Base-by-base conservation (phyloP, 2,797 vertebrate genomes). In the Hydrocynus forskahlii region DNA sequence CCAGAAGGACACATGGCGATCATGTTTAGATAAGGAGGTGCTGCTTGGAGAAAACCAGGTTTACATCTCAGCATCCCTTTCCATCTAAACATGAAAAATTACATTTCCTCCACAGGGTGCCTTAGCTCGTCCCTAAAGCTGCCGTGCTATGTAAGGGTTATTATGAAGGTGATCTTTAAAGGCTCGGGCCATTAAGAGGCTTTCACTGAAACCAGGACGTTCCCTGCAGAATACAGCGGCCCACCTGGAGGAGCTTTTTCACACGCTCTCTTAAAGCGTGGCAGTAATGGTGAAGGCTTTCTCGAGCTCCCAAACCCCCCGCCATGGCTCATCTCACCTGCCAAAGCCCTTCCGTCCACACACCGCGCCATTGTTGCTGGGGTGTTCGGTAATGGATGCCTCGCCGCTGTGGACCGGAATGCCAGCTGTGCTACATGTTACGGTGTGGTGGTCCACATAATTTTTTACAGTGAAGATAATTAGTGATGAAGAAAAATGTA, bases 171-270 rank as follows among this genome's bases (percentile, higher is more conserved):
- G 60, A 73, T 38, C 29, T 60, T 76, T 54, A 57, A 25, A 45
- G 66, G 55, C 66, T 73, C 50, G 70, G 19, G 14, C 48, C 1
- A 5, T 52, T 63, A 55, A 43, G 72, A 92, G 90, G 91, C 88
- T 93, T 92, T 92, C 89, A 91, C 89, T 88, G 90, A 93, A 93
- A 93, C 90, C 92, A 88, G 92, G 89, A 86, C 86, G 79, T 87
- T 88, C 90, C 83, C 87, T 90, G 86, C 75, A 83, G 89, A 91
- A 91, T n/a, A 7, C 88, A 75, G 74, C 85, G 87, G 85, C 64
- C 82, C 62, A 75, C 86, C 89, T 87, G 87, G 87, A 89, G 75
- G 76, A 66, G 35, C 62, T 35, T 75, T 81, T 89, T 87, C 80
- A 86, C 84, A 90, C 88, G 89, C 84, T 83, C 66, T 87, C 92